These are phyloP conservation scores for Acestrorhynchus altus DNA, from an alignment of 2,797 vertebrate species.

Conservation along the genomic window DNA sequence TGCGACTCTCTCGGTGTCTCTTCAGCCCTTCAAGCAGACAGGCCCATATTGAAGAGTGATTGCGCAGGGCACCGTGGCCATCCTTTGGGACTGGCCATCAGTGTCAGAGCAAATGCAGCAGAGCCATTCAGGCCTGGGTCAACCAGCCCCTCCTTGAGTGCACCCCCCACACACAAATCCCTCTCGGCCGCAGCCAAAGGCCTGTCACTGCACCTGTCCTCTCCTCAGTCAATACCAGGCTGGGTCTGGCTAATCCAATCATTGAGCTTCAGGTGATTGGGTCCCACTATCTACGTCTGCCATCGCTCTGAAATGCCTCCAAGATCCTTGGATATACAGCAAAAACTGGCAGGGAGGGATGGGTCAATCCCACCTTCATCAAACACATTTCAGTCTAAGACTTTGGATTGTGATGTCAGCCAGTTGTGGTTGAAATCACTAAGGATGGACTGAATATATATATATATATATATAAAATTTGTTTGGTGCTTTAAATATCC, in stretches of 20 bases:
- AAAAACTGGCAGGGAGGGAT: background rate
- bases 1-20: constrained; percentile 16
- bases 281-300: constrained; percentile 56
- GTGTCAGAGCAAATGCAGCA: constrained; percentile 50
- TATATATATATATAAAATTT: no score
- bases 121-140: constrained; percentile 65
- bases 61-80: constrained; percentile 55
- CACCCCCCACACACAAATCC: constrained; percentile 34
- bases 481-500: no score
- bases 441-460: no score
- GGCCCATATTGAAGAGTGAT: constrained; percentile 46
- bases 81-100: constrained; percentile 59
- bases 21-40: constrained; percentile 36
- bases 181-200: constrained; percentile 25
- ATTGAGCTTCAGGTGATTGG: constrained; percentile 69
- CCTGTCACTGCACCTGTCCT: constrained; percentile 60
- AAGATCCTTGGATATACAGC: constrained; percentile 54
- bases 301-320: constrained; percentile 54
- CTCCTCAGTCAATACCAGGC: constrained; percentile 65
- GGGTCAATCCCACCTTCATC: background rate
- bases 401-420: background rate
- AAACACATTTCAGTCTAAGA: background rate
- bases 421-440: no score
- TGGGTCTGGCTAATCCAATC: constrained; percentile 63
- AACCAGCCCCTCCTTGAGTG: constrained; percentile 33